phyloP scores from a whole-genome alignment of 1,140 invertebrate genomes.

The Drosophila sproati region DNA sequence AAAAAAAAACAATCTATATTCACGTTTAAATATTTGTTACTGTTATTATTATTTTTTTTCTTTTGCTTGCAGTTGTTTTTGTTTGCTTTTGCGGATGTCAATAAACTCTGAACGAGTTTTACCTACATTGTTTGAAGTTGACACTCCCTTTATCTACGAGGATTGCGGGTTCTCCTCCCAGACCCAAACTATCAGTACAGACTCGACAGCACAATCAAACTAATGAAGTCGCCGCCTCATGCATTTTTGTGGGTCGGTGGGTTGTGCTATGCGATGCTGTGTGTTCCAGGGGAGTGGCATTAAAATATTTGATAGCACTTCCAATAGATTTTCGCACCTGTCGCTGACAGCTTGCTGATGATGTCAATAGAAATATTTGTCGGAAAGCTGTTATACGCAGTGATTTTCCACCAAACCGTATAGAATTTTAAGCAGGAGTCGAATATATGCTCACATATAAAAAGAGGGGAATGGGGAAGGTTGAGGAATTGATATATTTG shows the following conservation, averaged over 20 bases:
- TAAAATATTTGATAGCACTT: conserved; percentile 55
- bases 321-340: conserved; percentile 32
- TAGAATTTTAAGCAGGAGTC: conserved; percentile 61
- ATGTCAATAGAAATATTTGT: conserved; percentile 53
- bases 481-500: not conserved
- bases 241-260: conserved; percentile 4
- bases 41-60: conserved; percentile 2
- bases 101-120: conserved; percentile 44
- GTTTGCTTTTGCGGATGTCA: conserved; percentile 34
- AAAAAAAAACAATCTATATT: conserved; percentile 46
- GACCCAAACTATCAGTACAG: not conserved
- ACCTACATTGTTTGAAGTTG: conserved; percentile 40
- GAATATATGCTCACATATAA: conserved; percentile 42
- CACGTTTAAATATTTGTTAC: not conserved
- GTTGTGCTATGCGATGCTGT: not conserved
- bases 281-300: conserved; percentile 15
- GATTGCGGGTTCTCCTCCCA: no score
- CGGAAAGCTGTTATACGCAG: not conserved
- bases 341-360: conserved; percentile 30
- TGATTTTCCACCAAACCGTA: conserved; percentile 42
- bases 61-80: conserved; percentile 10
- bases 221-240: conserved; percentile 48
- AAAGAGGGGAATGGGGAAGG: not conserved
- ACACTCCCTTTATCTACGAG: conserved; percentile 12
- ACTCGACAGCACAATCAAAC: conserved; percentile 42